These are phyloP conservation scores for Cepaea hortensis DNA, from an alignment of 2,888 invertebrate species.

Conservation along the genomic window DNA sequence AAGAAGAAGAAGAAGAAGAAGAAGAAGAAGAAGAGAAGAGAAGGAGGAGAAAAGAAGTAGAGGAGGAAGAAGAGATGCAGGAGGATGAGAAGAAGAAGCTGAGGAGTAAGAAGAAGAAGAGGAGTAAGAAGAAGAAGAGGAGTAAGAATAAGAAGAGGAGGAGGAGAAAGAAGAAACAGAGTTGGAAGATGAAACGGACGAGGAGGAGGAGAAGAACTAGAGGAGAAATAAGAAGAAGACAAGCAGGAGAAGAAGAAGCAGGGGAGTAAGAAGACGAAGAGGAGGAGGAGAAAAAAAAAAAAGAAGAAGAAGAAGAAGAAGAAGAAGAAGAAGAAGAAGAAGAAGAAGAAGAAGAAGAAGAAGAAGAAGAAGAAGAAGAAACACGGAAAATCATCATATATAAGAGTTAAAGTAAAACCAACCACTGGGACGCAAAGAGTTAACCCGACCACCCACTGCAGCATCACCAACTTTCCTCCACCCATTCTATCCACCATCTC, in stretches of 20 bases:
- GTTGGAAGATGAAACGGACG: not conserved
- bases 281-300: not conserved
- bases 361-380: too few species aligned
- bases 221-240: not conserved
- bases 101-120: too few species aligned
- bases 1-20: too few species aligned
- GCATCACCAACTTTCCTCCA: too few species aligned
- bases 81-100: not conserved
- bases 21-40: too few species aligned
- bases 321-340: not conserved
- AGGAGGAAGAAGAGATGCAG: too few species aligned
- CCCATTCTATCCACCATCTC: too few species aligned
- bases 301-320: conserved; percentile 13
- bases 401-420: too few species aligned
- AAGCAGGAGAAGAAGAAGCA: not conserved
- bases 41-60: too few species aligned
- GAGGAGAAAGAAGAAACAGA: not conserved
- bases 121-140: not conserved
- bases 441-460: too few species aligned
- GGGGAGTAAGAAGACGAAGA: not conserved
- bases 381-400: too few species aligned
- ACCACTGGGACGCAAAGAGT: too few species aligned
- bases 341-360: not conserved
- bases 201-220: not conserved
- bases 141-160: not conserved